Evolutionary conservation across 2,888 invertebrate species (phyloP).

Genomic region (Sympetrum striolatum): DNA sequence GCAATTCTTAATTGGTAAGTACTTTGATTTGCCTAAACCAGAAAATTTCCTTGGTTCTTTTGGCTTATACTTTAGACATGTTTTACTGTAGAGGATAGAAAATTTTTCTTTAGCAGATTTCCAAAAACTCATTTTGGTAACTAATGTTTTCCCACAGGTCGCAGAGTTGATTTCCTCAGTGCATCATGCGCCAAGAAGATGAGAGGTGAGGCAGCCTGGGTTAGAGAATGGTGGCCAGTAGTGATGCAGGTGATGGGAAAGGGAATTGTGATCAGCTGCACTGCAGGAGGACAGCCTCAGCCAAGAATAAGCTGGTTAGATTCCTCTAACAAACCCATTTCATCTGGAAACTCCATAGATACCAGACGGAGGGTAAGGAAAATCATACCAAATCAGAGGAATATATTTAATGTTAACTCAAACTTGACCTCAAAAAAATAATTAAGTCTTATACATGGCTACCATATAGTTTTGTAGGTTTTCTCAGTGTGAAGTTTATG

Average conservation of each 20-base stretch:
- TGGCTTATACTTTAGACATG: too few species aligned
- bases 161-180: slow-evolving; percentile 3
- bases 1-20: too few species aligned
- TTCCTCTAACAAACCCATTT: slow-evolving; percentile 62
- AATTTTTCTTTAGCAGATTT: too few species aligned
- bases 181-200: background rate
- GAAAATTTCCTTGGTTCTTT: too few species aligned
- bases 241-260: slow-evolving; percentile 59
- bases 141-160: background rate
- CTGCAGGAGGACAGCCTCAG: slow-evolving; percentile 68
- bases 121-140: too few species aligned
- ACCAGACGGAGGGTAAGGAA: slow-evolving; percentile 46
- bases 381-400: background rate
- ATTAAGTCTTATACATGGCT: background rate
- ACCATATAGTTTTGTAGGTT: too few species aligned
- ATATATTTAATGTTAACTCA: background rate
- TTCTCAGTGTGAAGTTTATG: too few species aligned
- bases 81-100: too few species aligned
- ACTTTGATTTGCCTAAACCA: too few species aligned
- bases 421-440: background rate
- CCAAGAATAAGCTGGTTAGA: slow-evolving; percentile 74
- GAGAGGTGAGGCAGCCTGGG: slow-evolving; percentile 3
- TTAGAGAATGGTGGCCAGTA: slow-evolving; percentile 3
- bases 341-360: background rate
- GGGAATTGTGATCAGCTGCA: slow-evolving; percentile 73